Evolutionary conservation across 2,888 invertebrate genomes (phyloP).

Genomic region (Perithous albicinctus): DNA sequence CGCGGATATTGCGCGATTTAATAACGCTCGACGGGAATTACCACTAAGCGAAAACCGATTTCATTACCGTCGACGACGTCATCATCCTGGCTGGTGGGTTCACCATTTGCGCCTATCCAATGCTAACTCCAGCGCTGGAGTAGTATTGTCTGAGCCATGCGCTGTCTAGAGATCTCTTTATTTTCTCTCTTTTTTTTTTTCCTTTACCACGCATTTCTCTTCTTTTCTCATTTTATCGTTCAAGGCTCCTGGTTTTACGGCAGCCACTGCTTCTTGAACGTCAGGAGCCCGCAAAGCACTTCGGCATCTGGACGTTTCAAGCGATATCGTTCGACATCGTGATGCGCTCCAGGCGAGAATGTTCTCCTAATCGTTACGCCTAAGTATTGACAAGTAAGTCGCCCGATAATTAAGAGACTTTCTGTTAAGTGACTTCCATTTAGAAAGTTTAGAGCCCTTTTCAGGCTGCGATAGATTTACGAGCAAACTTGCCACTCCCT

Average conservation of each 20-base stretch:
- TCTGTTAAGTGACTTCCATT: conserved; percentile 59
- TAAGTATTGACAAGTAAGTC: conserved; percentile 47
- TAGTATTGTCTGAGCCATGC: conserved; percentile 66
- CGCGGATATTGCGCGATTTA: conserved; percentile 44
- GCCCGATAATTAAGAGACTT: conserved; percentile 72
- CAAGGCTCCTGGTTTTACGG: background rate
- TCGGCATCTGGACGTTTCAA: conserved; percentile 21
- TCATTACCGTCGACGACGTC: conserved; percentile 76
- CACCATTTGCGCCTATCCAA: conserved; percentile 51
- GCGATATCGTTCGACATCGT: conserved; percentile 32
- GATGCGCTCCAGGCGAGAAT: conserved; percentile 15
- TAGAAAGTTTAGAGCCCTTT: conserved; percentile 34
- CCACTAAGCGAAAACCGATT: conserved; percentile 82
- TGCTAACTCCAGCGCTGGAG: conserved; percentile 1
- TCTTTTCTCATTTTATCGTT: conserved; percentile 25
- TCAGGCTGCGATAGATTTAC: background rate
- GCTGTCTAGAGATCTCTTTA: conserved; percentile 65
- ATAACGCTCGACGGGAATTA: conserved; percentile 74
- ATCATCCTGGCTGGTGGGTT: conserved; percentile 32
- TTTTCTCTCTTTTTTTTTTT: too few relatives aligned
- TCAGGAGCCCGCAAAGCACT: background rate
- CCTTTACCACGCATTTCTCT: conserved; percentile 10
- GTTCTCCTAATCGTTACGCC: conserved; percentile 11
- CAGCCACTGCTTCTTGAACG: background rate
- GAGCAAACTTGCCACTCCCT: background rate